Conservation (phyloP, 1,140 invertebrate genomes). For the Platorchestia sp. region DNA sequence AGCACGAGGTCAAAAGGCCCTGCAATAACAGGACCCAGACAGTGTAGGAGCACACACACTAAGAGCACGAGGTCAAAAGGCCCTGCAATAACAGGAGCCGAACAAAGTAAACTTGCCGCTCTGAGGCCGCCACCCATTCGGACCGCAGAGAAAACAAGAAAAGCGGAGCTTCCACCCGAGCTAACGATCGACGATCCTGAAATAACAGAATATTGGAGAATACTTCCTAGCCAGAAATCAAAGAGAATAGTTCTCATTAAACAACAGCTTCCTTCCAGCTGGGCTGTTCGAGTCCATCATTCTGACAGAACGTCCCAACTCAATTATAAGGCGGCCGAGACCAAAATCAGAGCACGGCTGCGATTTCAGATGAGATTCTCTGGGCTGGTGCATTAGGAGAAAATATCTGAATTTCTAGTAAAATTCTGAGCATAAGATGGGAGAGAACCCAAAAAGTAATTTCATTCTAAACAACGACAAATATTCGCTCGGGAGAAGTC, state of each 20-base stretch:
- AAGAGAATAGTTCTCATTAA: conserved; percentile 39
- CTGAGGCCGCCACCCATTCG: background rate
- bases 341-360: background rate
- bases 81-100: conserved; percentile 42
- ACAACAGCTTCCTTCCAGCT: conserved; percentile 15
- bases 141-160: conserved; percentile 24
- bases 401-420: background rate
- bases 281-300: background rate
- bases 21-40: conserved; percentile 8
- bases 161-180: background rate
- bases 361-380: background rate
- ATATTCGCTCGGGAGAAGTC: conserved; percentile 12
- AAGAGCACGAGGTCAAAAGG: conserved; percentile 48
- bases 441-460: background rate
- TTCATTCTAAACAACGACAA: conserved; percentile 23
- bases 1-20: conserved; percentile 51
- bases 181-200: conserved; percentile 27
- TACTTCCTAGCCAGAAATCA: conserved; percentile 23
- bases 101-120: conserved; percentile 19
- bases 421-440: background rate
- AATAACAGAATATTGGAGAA: conserved; percentile 47
- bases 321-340: background rate
- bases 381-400: background rate
- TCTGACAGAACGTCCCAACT: background rate
- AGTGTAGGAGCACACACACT: background rate